Evolutionary conservation across 2,113 vertebrate genomes (phyloP), one percentile per base, ranked within the genome.

Genomic region (Myrmophylax atrothorax): DNA sequence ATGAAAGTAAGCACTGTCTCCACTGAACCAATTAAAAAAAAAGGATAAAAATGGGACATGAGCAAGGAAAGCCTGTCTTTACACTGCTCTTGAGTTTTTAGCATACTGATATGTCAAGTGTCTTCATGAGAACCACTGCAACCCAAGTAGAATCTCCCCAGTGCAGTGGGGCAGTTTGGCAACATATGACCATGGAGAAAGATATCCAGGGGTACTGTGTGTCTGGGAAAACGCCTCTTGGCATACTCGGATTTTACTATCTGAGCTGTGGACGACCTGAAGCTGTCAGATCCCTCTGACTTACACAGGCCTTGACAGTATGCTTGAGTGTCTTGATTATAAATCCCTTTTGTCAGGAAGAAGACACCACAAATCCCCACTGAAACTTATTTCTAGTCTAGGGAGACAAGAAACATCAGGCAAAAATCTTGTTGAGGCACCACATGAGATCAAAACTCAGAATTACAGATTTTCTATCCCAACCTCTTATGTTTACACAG

Each of bases 321-420:
- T 3, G 22, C 18, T 42, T 35, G 8, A 55, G 14, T 38, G 10
- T 62, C 37, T 70, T 31, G 8, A 50, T 66, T 50, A 46, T n/a
- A 87, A 84, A 91, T 64, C 31, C 37, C 37, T 64, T 72, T 72
- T 40, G 68, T 12, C 64, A 68, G 50, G 38, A 76, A 88, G 40
- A 73, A 31, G 40, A 63, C 38, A 86, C 3, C 42, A 52, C 22
- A 92, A 29, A 46, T 53, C 50, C 29, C 28, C 83, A 68, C 10
- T 14, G 7, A 75, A 94, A 84, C 7, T 26, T 72, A 77, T 22
- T 89, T 87, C 37, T 88, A 58, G 64, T 60, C 37, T 46, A 68
- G 3, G 28, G 31, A 81, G 64, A 90, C 56, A 87, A 93, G 69
- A 92, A 94, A 72, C 29, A 74, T 59, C 59, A 94, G 17, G 63